A percentile compares a stretch with the other conserved stretches of the same genome.
Evolutionary conservation across 2,888 invertebrate genomes (phyloP).

Genomic region (Oasisia sp.): DNA sequence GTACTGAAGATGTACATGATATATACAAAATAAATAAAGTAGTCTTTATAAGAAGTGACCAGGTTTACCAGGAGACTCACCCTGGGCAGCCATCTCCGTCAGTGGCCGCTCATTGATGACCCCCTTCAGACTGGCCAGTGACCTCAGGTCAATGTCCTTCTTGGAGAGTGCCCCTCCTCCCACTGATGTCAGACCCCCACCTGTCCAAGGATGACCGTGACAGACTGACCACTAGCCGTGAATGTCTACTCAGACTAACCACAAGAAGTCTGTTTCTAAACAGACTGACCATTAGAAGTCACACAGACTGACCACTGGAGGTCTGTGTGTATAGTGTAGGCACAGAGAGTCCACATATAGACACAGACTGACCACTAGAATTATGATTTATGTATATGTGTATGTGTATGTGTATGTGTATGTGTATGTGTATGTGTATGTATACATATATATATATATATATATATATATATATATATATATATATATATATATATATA

Average conservation of each 20-base stretch:
- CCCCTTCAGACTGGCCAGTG: neutral
- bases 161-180: neutral
- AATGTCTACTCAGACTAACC: neutral
- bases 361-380: too few species aligned
- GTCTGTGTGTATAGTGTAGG: too few species aligned
- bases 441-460: too few species aligned
- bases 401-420: too few species aligned
- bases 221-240: neutral
- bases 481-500: too few species aligned
- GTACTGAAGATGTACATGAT: too few species aligned
- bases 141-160: neutral
- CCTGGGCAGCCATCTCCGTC: neutral
- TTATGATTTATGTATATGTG: too few species aligned
- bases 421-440: too few species aligned
- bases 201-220: neutral
- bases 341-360: too few species aligned
- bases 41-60: neutral
- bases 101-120: neutral
- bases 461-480: too few species aligned
- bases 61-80: neutral
- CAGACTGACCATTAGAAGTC: too few species aligned
- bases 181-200: neutral
- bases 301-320: neutral
- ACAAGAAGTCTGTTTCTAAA: neutral
- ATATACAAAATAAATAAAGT: neutral